phyloP scores from a whole-genome alignment of 1,140 invertebrate species.

The Atopsyche davidsoni region DNA sequence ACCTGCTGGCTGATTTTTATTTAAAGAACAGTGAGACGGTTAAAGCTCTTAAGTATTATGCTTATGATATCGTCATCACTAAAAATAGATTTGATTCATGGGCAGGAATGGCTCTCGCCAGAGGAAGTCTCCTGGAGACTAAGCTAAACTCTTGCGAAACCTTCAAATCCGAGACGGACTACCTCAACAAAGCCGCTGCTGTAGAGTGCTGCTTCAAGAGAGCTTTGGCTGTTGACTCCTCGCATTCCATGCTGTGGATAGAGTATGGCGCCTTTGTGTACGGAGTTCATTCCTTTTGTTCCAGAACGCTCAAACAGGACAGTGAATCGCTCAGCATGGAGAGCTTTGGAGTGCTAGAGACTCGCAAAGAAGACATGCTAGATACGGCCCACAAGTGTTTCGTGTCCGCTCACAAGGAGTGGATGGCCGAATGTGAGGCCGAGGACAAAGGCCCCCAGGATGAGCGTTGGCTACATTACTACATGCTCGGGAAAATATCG shows the following conservation, averaged over 20 bases:
- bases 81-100: conserved; percentile 81
- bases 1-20: conserved; percentile 85
- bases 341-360: conserved; percentile 66
- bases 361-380: conserved; percentile 72
- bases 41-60: conserved; percentile 75
- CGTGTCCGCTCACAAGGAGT: conserved; percentile 58
- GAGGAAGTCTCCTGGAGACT: conserved; percentile 72
- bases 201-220: conserved; percentile 72
- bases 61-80: conserved; percentile 74
- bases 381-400: conserved; percentile 72
- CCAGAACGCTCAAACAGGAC: conserved; percentile 73
- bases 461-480: conserved; percentile 84
- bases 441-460: conserved; percentile 56
- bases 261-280: conserved; percentile 86
- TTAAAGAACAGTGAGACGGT: conserved; percentile 79
- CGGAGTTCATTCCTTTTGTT: conserved; percentile 80
- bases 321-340: conserved; percentile 72
- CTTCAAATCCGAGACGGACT: conserved; percentile 60
- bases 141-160: conserved; percentile 70
- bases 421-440: conserved; percentile 44
- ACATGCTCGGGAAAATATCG: conserved; percentile 87
- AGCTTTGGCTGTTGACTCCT: conserved; percentile 65
- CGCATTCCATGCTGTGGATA: conserved; percentile 73
- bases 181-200: conserved; percentile 63
- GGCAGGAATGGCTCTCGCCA: conserved; percentile 81